These are phyloP conservation scores for Spodoptera exigua DNA, from an alignment of 2,888 invertebrate species.

Conservation along the genomic window DNA sequence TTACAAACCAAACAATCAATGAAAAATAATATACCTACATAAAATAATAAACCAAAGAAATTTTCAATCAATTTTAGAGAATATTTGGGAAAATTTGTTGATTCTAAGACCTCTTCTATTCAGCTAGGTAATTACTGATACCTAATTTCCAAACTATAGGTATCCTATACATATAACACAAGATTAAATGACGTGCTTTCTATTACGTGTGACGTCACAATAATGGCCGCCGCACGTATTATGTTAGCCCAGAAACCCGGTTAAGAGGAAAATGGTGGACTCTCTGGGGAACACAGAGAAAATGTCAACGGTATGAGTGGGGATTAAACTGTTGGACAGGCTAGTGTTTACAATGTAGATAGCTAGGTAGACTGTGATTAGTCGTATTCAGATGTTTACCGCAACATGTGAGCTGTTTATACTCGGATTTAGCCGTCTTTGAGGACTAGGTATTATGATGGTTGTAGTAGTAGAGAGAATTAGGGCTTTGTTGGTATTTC, in stretches of 20 bases:
- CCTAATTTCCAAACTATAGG: slow-evolving; percentile 12
- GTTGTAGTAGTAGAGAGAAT: not conserved
- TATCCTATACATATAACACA: not conserved
- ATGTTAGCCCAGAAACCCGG: slow-evolving; percentile 30
- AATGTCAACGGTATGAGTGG: slow-evolving; percentile 46
- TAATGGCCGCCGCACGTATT: slow-evolving; percentile 37
- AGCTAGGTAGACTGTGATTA: slow-evolving; percentile 32
- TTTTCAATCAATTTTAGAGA: too few species aligned
- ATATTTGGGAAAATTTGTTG: too few species aligned
- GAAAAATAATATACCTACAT: too few species aligned
- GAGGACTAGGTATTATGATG: slow-evolving; percentile 15
- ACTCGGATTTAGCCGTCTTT: slow-evolving; percentile 13
- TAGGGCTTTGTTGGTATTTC: too few species aligned
- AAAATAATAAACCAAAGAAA: too few species aligned
- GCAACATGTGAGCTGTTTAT: slow-evolving; percentile 13
- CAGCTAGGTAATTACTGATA: not conserved
- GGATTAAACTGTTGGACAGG: slow-evolving; percentile 44
- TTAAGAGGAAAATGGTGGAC: slow-evolving; percentile 37
- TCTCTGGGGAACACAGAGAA: slow-evolving; percentile 41
- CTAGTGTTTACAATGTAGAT: slow-evolving; percentile 37
- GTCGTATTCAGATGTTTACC: slow-evolving; percentile 34
- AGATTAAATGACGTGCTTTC: slow-evolving; percentile 17
- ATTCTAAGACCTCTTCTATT: too few species aligned
- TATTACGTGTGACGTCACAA: slow-evolving; percentile 27
- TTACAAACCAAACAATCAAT: too few species aligned